Evolutionary conservation across 2,888 invertebrate genomes (phyloP).

Genomic region (Pasiphila rectangulata): DNA sequence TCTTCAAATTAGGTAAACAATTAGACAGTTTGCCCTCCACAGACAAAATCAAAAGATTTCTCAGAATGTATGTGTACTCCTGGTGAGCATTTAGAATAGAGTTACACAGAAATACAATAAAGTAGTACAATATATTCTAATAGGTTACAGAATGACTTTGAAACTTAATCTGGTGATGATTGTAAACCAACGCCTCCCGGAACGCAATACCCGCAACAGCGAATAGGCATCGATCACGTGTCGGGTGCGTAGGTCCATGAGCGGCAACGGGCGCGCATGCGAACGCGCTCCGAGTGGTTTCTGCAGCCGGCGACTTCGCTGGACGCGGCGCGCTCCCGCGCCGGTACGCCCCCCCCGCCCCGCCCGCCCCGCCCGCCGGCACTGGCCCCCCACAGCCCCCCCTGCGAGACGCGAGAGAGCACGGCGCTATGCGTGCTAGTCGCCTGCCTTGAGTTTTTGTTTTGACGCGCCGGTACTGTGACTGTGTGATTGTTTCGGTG

Average conservation of each 20-base stretch:
- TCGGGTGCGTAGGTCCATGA: slow-evolving; percentile 90
- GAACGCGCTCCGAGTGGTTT: slow-evolving; percentile 98
- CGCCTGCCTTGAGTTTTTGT: slow-evolving; percentile 80
- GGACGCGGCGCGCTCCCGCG: slow-evolving; percentile 68
- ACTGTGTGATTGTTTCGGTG: slow-evolving; percentile 70
- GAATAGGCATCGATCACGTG: slow-evolving; percentile 30
- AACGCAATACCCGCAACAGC: background rate
- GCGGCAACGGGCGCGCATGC: slow-evolving; percentile 97
- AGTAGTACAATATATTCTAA: too few relatives aligned
- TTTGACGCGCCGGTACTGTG: slow-evolving; percentile 76
- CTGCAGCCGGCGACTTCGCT: slow-evolving; percentile 85
- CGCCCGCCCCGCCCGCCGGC: slow-evolving; percentile 31
- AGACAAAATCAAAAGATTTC: background rate
- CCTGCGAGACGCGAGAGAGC: slow-evolving; percentile 59
- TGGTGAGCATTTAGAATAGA: too few relatives aligned
- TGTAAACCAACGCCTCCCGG: slow-evolving; percentile 13
- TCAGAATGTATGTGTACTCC: background rate
- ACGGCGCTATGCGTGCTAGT: slow-evolving; percentile 76
- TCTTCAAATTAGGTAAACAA: background rate
- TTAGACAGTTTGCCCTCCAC: too few relatives aligned
- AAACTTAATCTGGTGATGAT: too few relatives aligned
- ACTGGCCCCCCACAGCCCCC: slow-evolving; percentile 29
- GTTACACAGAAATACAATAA: too few relatives aligned
- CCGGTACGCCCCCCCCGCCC: slow-evolving; percentile 60
- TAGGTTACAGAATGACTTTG: too few relatives aligned